Conservation (phyloP, 2,113 vertebrate species). For the Spizaetus ornatus region DNA sequence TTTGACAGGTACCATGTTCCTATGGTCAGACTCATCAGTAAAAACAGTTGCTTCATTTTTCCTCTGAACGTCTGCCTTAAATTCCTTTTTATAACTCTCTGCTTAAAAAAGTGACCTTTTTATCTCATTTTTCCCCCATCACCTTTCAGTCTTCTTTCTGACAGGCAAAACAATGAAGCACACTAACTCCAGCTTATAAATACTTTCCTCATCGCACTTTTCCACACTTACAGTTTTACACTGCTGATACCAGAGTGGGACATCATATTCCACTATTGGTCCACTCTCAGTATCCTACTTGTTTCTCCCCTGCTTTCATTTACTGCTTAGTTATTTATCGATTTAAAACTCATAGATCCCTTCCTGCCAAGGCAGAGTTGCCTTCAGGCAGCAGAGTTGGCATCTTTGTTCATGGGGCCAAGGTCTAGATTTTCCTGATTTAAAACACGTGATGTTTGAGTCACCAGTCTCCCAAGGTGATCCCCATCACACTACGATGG, state of each 20-base stretch:
- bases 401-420: fast-evolving
- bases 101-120: not conserved
- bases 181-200: not conserved
- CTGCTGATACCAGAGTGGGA: not conserved
- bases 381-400: not conserved
- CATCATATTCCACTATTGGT: not conserved
- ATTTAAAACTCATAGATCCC: not conserved
- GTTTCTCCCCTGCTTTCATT: not conserved
- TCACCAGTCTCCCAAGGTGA: not conserved
- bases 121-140: not conserved
- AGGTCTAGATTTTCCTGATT: not conserved
- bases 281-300: not conserved
- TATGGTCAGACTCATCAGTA: not conserved
- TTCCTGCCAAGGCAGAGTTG: not conserved
- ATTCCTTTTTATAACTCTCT: not conserved
- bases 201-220: not conserved
- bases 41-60: not conserved
- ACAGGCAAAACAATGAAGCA: not conserved
- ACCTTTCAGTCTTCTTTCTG: not conserved
- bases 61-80: not conserved
- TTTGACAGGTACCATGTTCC: not conserved
- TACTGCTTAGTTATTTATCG: not conserved
- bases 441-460: not conserved
- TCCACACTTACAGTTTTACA: not conserved
- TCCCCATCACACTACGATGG: not conserved